Evolutionary conservation across 2,797 vertebrate species (phyloP), one percentile per base, ranked within the genome.

Genomic region (Sebastes minor): DNA sequence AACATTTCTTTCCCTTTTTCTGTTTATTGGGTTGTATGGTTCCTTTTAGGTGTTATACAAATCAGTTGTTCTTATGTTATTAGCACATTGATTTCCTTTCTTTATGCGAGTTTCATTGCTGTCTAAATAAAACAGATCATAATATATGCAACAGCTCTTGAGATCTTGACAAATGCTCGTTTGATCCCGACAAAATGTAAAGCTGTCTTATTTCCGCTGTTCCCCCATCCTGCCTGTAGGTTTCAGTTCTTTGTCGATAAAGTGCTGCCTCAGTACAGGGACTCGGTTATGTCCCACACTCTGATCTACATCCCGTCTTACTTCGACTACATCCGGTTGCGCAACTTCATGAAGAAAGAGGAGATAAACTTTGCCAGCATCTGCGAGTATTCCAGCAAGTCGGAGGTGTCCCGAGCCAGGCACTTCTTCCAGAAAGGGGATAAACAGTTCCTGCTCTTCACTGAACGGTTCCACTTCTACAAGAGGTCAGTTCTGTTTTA

Each of bases 381-480:
- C 78, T 98, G 98, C 85, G 99, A 99, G 86, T 99, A 99, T 82
- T 96, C 96, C 0, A 95, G 93, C 61, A 97, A 92, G 77, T 94
- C 96, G 0, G 96, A 92, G 2, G 90, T 99, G 82, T 97, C 97
- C 80, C 96, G 97, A 71, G 97, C 97, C 1, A 92, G 98, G 3
- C 96, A 98, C 63, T 97, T 95, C 88, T 99, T 99, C 79, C 95
- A 96, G 78, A 97, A 94, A 56, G 98, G 98, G 61, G 96, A 97
- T 49, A 97, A 94, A 79, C 97, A 97, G 76, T 98, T 99, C 70
- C 88, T 99, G 30, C 93, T 99, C 23, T 97, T 98, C 92, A 99
- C 98, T 0, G 98, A 99, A 87, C 97, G 99, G 56, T 99, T 99
- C 94, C 97, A 99, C 93, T 99, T 99, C 86, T 99, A 99, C 90